Conservation (phyloP, 23 tunicate genomes). For the Botrylloides violaceus region DNA sequence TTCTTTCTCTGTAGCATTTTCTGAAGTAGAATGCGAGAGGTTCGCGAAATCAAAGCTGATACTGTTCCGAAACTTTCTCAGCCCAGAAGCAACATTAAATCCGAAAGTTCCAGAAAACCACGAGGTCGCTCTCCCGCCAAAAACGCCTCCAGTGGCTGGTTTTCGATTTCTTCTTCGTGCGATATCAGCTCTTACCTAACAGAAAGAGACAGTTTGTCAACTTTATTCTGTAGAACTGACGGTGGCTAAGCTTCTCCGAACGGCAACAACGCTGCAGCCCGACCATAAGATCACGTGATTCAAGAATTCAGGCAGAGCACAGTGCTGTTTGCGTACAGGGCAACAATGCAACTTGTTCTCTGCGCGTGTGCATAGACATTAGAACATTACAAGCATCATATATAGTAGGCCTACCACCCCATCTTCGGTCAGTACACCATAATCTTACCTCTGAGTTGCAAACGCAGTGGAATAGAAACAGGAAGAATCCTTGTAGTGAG, state of each 20-base stretch:
- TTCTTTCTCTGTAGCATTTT: neutral
- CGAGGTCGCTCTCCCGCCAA: neutral
- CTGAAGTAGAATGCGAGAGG: conserved; percentile 26
- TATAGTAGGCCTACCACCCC: too few relatives aligned
- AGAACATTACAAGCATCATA: too few relatives aligned
- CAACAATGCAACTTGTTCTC: too few relatives aligned
- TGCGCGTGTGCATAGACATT: too few relatives aligned
- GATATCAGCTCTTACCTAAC: conserved; percentile 20
- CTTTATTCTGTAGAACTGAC: too few relatives aligned
- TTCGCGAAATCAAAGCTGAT: conserved; percentile 59
- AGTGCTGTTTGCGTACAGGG: too few relatives aligned
- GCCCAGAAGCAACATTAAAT: conserved; percentile 58
- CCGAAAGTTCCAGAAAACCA: conserved; percentile 33
- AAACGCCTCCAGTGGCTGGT: conserved; percentile 1
- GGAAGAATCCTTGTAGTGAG: conserved; percentile 84
- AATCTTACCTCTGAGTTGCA: conserved; percentile 83
- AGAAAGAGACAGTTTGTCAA: too few relatives aligned
- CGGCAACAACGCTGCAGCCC: too few relatives aligned
- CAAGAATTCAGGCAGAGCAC: too few relatives aligned
- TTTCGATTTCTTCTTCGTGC: conserved; percentile 61
- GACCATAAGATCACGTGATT: too few relatives aligned
- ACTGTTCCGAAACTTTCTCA: conserved; percentile 65
- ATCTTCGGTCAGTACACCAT: too few relatives aligned
- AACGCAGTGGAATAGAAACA: conserved; percentile 82
- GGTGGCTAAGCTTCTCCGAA: too few relatives aligned